These are phyloP conservation scores for Aphidoletes aphidimyza DNA, from an alignment of 2,888 invertebrate genomes.

Conservation along the genomic window DNA sequence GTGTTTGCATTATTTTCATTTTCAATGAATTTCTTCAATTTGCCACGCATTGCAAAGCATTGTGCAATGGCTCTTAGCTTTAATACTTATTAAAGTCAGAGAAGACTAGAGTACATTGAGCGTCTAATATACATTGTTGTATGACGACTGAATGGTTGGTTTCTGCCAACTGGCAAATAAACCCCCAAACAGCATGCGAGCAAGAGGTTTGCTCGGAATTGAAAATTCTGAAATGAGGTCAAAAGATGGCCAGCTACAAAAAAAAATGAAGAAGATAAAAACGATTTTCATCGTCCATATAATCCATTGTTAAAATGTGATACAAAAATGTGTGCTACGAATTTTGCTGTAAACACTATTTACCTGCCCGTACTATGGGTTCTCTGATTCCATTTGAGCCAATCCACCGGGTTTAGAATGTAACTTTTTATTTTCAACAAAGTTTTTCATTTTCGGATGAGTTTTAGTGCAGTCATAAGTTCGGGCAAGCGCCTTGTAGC, in stretches of 20 bases:
- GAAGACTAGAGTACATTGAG: neutral
- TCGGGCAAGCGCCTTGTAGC: neutral
- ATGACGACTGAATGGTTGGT: neutral
- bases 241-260: neutral
- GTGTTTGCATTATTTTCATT: slow-evolving; percentile 21
- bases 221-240: neutral
- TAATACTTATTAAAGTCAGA: slow-evolving; percentile 7
- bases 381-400: neutral
- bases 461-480: neutral
- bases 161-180: neutral
- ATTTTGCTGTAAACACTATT: neutral
- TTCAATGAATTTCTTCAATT: neutral
- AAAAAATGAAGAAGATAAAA: neutral
- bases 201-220: neutral
- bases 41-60: neutral
- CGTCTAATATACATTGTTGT: neutral
- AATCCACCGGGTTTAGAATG: neutral
- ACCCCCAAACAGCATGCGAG: neutral
- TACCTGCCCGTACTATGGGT: neutral
- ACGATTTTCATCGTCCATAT: slow-evolving; percentile 3
- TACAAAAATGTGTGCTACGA: neutral
- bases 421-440: neutral
- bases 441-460: neutral
- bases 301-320: slow-evolving; percentile 26
- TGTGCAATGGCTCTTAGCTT: neutral